Conservation (phyloP, 2,797 vertebrate species). For the Podargus strigoides region DNA sequence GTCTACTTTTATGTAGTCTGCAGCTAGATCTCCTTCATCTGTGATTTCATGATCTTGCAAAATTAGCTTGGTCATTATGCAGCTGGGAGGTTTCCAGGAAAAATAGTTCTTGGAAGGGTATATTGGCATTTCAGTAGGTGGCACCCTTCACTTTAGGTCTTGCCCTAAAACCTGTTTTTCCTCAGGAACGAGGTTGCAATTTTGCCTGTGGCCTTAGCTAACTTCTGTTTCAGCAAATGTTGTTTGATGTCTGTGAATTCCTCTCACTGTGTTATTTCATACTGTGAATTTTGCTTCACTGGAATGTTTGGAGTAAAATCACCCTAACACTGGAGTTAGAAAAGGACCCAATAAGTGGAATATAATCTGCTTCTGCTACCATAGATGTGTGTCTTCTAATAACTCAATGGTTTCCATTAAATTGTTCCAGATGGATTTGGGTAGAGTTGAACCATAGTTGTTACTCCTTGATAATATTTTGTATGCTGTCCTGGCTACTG, state of each 20-base stretch:
- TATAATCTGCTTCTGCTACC: not conserved
- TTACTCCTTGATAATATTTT: not conserved
- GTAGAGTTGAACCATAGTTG: not conserved
- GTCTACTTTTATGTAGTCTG: not conserved
- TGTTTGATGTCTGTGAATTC: not conserved
- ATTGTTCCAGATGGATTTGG: not conserved
- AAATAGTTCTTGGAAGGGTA: not conserved
- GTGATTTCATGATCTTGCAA: not conserved
- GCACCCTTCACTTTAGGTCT: not conserved
- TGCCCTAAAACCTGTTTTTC: not conserved
- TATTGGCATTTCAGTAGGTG: constrained; percentile 17
- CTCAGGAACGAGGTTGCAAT: not conserved
- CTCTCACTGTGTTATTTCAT: not conserved
- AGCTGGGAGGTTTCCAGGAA: not conserved
- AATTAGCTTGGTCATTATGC: not conserved
- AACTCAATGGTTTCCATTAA: not conserved
- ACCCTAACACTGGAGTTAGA: not conserved
- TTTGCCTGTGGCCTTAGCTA: not conserved
- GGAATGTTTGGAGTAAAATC: not conserved
- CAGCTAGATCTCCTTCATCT: not conserved
- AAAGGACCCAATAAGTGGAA: not conserved
- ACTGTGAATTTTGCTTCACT: not conserved
- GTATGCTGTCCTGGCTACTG: not conserved
- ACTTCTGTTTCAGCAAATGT: not conserved
- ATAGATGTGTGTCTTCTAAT: not conserved